phyloP scores from a whole-genome alignment of 1,140 invertebrate genomes.

The Dreissena rostriformis region DNA sequence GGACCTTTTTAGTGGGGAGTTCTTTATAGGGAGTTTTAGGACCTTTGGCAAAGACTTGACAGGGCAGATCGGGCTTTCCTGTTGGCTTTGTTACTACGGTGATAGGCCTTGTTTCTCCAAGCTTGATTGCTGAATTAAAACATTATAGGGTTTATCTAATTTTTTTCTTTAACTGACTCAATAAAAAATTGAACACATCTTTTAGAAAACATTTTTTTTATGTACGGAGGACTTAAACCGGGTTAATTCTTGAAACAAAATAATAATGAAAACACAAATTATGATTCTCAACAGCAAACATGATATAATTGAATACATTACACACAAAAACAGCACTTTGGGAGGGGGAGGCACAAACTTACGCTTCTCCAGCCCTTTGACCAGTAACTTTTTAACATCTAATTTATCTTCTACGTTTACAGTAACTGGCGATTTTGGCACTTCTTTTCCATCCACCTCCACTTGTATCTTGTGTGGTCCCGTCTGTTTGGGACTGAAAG shows the following conservation, averaged over 20 bases:
- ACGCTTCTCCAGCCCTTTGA: slow-evolving; percentile 91
- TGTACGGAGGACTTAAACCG: too few species aligned
- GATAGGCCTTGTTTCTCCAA: slow-evolving; percentile 87
- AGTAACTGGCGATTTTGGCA: slow-evolving; percentile 76
- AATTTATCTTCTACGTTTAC: slow-evolving; percentile 82
- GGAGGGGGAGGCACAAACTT: slow-evolving; percentile 83
- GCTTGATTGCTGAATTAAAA: slow-evolving; percentile 57
- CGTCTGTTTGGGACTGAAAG: slow-evolving; percentile 91
- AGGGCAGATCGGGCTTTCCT: slow-evolving; percentile 85
- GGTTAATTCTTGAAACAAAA: too few species aligned
- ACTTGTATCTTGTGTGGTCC: slow-evolving; percentile 83
- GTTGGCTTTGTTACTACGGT: slow-evolving; percentile 89
- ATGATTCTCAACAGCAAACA: too few species aligned
- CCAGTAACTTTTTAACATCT: slow-evolving; percentile 83
- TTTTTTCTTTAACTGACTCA: too few species aligned
- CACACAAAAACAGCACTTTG: too few species aligned
- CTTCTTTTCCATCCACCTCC: slow-evolving; percentile 68
- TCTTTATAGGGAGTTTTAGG: slow-evolving; percentile 83
- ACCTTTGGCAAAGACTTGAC: slow-evolving; percentile 81
- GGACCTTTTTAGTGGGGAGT: slow-evolving; percentile 83
- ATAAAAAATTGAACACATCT: too few species aligned
- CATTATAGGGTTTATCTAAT: too few species aligned
- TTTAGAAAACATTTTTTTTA: too few species aligned
- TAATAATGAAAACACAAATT: background rate
- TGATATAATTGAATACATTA: background rate